Conservation (phyloP, 1,140 invertebrate genomes). For the Lycorma delicatula region DNA sequence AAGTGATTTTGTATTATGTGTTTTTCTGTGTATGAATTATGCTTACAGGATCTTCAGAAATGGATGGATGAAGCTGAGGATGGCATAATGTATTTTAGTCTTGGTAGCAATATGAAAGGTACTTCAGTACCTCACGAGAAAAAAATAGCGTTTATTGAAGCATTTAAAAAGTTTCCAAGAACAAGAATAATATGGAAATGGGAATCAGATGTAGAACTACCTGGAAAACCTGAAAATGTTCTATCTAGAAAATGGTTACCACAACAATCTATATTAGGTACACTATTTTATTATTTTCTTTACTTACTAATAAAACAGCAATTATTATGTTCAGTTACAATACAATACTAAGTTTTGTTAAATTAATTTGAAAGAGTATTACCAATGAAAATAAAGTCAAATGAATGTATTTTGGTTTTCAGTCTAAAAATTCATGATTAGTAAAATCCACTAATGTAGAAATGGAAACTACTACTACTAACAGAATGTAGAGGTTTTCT, state of each 20-base stretch:
- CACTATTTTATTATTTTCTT: too few species aligned
- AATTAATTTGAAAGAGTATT: too few species aligned
- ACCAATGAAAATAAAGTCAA: too few species aligned
- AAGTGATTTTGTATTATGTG: too few species aligned
- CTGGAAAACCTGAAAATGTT: conserved; percentile 39
- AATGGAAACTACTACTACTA: too few species aligned
- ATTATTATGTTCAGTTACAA: too few species aligned
- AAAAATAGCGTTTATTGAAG: conserved; percentile 19
- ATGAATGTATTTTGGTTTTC: too few species aligned
- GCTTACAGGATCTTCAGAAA: conserved; percentile 20
- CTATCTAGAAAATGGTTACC: conserved; percentile 43
- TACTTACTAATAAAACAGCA: too few species aligned
- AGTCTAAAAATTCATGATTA: too few species aligned
- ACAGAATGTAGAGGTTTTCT: too few species aligned
- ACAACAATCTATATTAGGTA: conserved; percentile 42
- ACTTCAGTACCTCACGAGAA: conserved; percentile 17
- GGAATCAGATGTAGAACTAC: conserved; percentile 22
- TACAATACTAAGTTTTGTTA: too few species aligned
- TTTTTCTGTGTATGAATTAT: conserved; percentile 24
- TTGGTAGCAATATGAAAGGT: conserved; percentile 33
- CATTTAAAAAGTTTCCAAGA: conserved; percentile 28
- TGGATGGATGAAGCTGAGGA: conserved; percentile 35
- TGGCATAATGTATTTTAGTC: conserved; percentile 39
- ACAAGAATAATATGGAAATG: conserved; percentile 35
- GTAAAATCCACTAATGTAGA: too few species aligned